Evolutionary conservation across 2,113 vertebrate genomes (phyloP).

Genomic region (Cebus imitator): DNA sequence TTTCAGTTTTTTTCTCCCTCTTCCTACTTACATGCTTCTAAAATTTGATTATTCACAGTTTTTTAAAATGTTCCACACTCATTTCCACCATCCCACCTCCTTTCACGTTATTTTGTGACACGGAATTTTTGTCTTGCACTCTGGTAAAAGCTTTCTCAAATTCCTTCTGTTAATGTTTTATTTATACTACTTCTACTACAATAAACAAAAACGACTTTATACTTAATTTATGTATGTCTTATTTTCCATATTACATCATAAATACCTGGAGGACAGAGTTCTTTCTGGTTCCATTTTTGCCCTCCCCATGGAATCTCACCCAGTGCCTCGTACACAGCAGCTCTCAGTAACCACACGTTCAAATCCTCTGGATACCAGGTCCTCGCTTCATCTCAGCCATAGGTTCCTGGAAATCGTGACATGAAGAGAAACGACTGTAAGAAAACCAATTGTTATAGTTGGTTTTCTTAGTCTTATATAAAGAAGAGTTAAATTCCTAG

Average conservation of each 20-base stretch:
- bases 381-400: neutral
- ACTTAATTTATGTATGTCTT: neutral
- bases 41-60: neutral
- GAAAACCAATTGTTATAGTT: neutral
- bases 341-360: neutral
- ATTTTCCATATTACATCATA: neutral
- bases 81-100: neutral
- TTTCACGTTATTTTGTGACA: neutral
- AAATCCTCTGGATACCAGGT: accelerated
- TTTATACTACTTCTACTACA: neutral
- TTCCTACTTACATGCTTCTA: neutral
- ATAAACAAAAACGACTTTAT: neutral
- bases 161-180: neutral
- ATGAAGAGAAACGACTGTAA: neutral
- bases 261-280: neutral
- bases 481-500: neutral
- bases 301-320: neutral
- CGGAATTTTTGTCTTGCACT: neutral
- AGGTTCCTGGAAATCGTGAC: neutral
- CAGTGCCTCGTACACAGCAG: neutral
- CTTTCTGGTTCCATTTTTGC: neutral
- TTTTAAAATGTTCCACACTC: neutral
- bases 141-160: neutral
- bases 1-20: neutral
- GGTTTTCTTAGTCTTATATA: neutral